These are phyloP conservation scores for Uloborus diversus DNA, from an alignment of 1,140 invertebrate species.

Conservation along the genomic window DNA sequence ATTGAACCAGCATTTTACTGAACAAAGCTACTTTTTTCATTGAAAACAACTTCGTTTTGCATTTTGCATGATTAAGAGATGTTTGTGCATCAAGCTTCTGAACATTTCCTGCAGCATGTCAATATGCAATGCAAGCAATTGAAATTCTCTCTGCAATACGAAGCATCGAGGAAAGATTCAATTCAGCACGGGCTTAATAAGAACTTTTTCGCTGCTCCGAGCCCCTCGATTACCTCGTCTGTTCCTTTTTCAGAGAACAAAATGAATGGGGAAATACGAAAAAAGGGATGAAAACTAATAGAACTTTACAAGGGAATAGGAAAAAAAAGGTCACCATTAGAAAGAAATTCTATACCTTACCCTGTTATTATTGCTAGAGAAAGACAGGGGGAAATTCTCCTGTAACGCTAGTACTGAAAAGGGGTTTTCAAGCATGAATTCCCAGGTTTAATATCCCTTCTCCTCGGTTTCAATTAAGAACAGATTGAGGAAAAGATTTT, in stretches of 20 bases:
- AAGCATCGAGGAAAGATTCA: background rate
- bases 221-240: background rate
- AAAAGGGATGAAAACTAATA: conserved; percentile 26
- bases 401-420: conserved; percentile 22
- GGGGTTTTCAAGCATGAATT: conserved; percentile 13
- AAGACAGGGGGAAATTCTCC: background rate
- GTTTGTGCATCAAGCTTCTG: no score
- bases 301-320: conserved; percentile 47
- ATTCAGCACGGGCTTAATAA: conserved; percentile 36
- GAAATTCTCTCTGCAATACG: no score
- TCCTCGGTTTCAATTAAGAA: conserved; percentile 50
- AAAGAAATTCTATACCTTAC: conserved; percentile 47
- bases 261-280: conserved; percentile 9
- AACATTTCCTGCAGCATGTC: background rate
- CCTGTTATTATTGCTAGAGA: conserved; percentile 21
- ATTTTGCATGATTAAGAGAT: no score
- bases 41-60: no score
- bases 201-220: conserved; percentile 6
- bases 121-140: background rate
- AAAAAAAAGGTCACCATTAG: conserved; percentile 12
- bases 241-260: background rate
- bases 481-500: conserved; percentile 50
- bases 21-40: no score
- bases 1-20: no score
- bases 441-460: conserved; percentile 44